Base-by-base conservation (phyloP, 2,113 vertebrate genomes). In the Emydocephalus ijimae region DNA sequence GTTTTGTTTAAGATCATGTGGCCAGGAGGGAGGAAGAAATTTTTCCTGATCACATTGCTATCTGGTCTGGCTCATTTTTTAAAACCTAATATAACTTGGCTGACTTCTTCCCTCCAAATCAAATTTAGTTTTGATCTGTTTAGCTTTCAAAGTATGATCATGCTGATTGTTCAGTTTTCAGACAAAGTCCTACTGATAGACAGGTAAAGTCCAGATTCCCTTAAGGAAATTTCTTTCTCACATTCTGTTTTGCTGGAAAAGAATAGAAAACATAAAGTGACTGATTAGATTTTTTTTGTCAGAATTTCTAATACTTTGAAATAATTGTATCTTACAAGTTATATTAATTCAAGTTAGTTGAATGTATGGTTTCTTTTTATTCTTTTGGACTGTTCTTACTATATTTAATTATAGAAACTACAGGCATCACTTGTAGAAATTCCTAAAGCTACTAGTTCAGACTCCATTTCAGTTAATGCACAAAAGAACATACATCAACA, bases 211-310 rank as follows among this genome's bases (percentile, higher is more conserved):
- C 29, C 29, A 69, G 61, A 64, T 29, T 69, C 12, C 64, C 12
- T 81, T 81, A 81, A 39, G 34, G 18, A 21, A 81, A 39, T 81
- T 81, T 81, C 15, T 81, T 81, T 39, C 18, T 34, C 6, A 81
- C 18, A 39, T 21, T 39, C 34, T 81, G 18, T 81, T 81, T 39
- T 18, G 34, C 18, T 81, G 34, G 5, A 87, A 88, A 96, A 95
- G 90, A 97, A 97, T 94, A 97, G 96, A 90, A 96, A 94, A 43
- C 88, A 97, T 81, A 96, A 97, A 97, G 97, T 98, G 97, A 93
- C 89, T 24, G 93, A 90, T 69, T 93, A 93, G 43, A 48, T 91
- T 87, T 90, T 90, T 85, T 92, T 92, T 50, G 15, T 88, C 48
- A 85, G 18, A 57, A 48, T 59, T 34, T 85, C 26, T 18, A 89